Percentiles rank a stretch among this genome's conserved stretches.
Evolutionary conservation across 2,888 invertebrate genomes (phyloP).

Genomic region (Amphipoea lucens): DNA sequence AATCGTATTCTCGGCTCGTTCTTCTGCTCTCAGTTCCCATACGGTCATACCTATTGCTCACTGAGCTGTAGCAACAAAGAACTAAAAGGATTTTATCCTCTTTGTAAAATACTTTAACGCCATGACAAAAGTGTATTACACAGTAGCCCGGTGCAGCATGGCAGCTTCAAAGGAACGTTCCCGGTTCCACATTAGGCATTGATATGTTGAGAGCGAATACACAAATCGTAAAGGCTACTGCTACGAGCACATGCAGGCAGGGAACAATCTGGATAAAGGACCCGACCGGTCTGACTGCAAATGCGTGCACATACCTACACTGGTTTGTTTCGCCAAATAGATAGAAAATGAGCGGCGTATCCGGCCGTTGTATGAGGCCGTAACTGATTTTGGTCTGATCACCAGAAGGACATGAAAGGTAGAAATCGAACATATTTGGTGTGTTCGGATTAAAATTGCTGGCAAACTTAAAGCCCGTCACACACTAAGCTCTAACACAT

Average conservation of each 20-base stretch:
- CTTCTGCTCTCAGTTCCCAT: not conserved
- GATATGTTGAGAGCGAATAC: constrained; percentile 13
- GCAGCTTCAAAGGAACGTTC: constrained; percentile 17
- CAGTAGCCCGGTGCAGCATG: not conserved
- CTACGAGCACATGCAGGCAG: not conserved
- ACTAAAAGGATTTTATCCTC: constrained; percentile 14
- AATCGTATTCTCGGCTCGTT: not conserved
- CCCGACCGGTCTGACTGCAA: too few relatives aligned
- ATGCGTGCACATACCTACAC: not conserved
- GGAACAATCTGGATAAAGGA: not conserved
- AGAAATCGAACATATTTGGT: not conserved
- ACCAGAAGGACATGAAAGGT: not conserved
- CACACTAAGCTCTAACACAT: too few relatives aligned
- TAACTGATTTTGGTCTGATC: not conserved
- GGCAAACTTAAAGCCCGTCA: too few relatives aligned
- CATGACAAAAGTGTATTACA: constrained; percentile 8
- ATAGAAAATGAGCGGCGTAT: not conserved
- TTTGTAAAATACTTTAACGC: constrained; percentile 31
- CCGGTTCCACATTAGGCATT: not conserved
- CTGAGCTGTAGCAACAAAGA: constrained; percentile 33
- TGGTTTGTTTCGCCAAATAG: not conserved
- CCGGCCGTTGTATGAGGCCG: too few relatives aligned
- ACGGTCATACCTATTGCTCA: constrained; percentile 1
- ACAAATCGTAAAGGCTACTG: not conserved
- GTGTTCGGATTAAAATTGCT: not conserved